Percentiles rank a stretch among this genome's conserved stretches.
phyloP scores from a whole-genome alignment of 2,888 invertebrate genomes.

The Palloptera scutellata region DNA sequence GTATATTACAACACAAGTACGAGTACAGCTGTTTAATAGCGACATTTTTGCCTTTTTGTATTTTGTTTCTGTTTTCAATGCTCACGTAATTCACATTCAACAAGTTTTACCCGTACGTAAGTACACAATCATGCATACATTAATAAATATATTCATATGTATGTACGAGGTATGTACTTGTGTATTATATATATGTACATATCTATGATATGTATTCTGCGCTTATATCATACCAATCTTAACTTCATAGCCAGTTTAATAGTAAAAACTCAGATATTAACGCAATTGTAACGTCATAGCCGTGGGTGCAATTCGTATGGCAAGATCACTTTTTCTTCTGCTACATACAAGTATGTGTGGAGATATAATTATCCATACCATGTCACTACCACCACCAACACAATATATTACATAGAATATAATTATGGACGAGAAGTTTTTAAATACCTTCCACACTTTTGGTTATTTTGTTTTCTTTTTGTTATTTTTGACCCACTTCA shows the following conservation, averaged over 20 bases:
- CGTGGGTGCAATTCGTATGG: constrained; percentile 27
- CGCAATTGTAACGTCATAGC: constrained; percentile 15
- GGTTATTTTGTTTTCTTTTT: background rate
- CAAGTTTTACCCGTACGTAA: constrained; percentile 36
- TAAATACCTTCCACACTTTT: constrained; percentile 11
- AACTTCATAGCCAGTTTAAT: no score
- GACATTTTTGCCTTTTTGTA: background rate
- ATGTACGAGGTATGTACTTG: background rate
- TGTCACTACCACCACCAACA: no score
- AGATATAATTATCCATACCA: no score
- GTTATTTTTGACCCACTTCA: constrained; percentile 4
- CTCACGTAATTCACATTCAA: constrained; percentile 45
- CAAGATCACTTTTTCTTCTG: constrained; percentile 1
- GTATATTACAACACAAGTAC: no score
- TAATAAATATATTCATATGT: background rate
- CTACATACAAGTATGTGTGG: no score
- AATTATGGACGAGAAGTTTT: background rate
- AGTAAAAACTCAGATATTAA: no score
- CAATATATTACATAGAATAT: no score
- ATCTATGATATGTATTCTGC: constrained; percentile 1
- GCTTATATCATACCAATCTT: constrained; percentile 4
- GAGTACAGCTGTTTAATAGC: background rate
- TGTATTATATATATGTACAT: constrained; percentile 1
- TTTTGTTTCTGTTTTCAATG: constrained; percentile 30
- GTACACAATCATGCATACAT: constrained; percentile 6